phyloP scores from a whole-genome alignment of 2,888 invertebrate genomes.

The Melieria picta region DNA sequence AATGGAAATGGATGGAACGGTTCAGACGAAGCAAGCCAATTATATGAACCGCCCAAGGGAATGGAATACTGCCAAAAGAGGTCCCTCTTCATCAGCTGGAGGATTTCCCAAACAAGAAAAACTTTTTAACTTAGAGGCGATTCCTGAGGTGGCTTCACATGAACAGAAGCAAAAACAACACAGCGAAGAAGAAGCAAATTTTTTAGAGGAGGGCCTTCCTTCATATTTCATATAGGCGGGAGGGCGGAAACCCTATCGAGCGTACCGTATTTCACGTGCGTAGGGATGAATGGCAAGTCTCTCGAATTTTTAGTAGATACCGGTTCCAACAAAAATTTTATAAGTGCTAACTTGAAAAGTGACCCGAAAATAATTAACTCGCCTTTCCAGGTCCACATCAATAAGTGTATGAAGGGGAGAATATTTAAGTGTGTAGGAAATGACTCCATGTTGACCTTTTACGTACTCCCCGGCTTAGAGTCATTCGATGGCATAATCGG shows the following conservation, averaged over 20 bases:
- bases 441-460: slow-evolving; percentile 30
- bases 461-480: slow-evolving; percentile 32
- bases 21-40: too few relatives aligned
- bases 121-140: too few relatives aligned
- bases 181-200: too few relatives aligned
- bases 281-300: not conserved
- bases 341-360: not conserved
- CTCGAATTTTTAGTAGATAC: slow-evolving; percentile 26
- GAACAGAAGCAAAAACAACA: too few relatives aligned
- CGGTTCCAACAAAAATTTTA: slow-evolving; percentile 20
- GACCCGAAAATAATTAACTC: slow-evolving; percentile 8
- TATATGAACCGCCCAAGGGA: too few relatives aligned
- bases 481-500: slow-evolving; percentile 35
- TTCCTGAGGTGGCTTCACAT: too few relatives aligned
- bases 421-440: slow-evolving; percentile 8
- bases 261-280: slow-evolving; percentile 31
- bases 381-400: not conserved
- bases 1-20: too few relatives aligned
- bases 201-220: too few relatives aligned
- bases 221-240: too few relatives aligned
- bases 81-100: too few relatives aligned
- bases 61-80: too few relatives aligned
- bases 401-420: slow-evolving; percentile 11
- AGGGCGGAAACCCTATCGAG: slow-evolving; percentile 6
- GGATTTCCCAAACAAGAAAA: slow-evolving; percentile 6